Evolutionary conservation across 1,140 invertebrate species (phyloP), one percentile per base, ranked within the genome.

Genomic region (Cyclargus thomasi): DNA sequence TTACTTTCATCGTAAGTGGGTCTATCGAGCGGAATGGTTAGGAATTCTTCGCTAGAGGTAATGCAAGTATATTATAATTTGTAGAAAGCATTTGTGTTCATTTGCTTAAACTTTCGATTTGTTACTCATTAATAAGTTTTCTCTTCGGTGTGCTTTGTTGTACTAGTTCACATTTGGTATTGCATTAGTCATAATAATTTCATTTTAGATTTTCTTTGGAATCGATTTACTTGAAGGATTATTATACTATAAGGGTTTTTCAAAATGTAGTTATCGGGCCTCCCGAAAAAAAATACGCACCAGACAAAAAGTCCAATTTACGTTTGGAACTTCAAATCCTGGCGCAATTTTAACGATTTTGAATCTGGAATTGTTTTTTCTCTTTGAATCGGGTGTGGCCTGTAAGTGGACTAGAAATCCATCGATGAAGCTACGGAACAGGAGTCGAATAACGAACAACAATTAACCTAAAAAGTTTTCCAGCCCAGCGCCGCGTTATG

Each of bases 91-190:
- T 71, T 77, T 67, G 74, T 67, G 69, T 81, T 78, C 76, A 79
- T 82, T 84, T 83, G 76, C 75, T 81, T 84, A 80, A 83, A 87
- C 82, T 82, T 87, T 85, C 82, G 77, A 81, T 79, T 82, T 82
- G 77, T 77, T 80, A 80, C 77, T 81, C 77, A 79, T 82, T 76
- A 72, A 77, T 72, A 70, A 69, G 68, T 75, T 80, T 76, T 82
- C 76, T 75, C 77, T 78, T 67, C 69, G 29, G 68, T 74, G 63
- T 68, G 64, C 53, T 67, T 68, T 17, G 57, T 70, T 4, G 17
- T 29, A 63, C 47, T 67, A 22, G 63, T 59, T 36, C 64, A 55
- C 35, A 59, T 47, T 62, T 22, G 57, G 35, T 59, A 18, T 22
- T 18, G 11, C 10, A 17, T 29, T 29, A 29, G 29, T 8, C 29